Conservation (phyloP, 2,113 vertebrate genomes). For the Caloenas nicobarica region DNA sequence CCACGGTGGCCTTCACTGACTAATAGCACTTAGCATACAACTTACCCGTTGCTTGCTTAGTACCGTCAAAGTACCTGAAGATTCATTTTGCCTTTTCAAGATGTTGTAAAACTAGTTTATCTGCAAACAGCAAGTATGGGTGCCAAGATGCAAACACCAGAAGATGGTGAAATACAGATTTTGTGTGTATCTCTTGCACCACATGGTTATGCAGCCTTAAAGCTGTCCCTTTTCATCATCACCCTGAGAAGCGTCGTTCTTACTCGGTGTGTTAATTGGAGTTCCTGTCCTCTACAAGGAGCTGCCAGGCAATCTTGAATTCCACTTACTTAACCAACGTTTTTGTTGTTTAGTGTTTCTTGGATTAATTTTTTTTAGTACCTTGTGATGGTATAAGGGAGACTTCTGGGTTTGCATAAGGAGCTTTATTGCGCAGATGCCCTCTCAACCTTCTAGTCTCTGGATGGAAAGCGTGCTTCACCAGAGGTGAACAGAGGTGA, state of each 20-base stretch:
- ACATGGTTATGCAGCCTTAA: background rate
- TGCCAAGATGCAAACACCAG: background rate
- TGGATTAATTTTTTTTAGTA: background rate
- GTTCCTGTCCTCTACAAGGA: background rate
- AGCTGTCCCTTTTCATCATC: background rate
- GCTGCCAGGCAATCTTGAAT: background rate
- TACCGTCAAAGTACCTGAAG: background rate
- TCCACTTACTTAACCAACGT: background rate
- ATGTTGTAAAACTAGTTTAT: background rate
- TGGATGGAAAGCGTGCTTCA: background rate
- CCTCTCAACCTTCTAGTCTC: background rate
- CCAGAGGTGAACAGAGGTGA: background rate
- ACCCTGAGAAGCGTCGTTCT: background rate
- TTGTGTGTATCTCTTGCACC: background rate
- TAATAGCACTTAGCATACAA: background rate
- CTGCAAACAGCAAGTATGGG: background rate
- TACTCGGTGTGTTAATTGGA: background rate
- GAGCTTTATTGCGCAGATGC: background rate
- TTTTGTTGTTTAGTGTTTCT: background rate
- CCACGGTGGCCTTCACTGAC: background rate
- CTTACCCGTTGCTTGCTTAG: background rate
- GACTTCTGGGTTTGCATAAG: background rate
- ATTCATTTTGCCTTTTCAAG: background rate
- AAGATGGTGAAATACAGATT: background rate
- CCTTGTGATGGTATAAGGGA: background rate